Percentiles rank a stretch among this genome's conserved stretches.
Evolutionary conservation across 2,888 invertebrate genomes (phyloP).

Genomic region (Pachycephus smyrnensis): DNA sequence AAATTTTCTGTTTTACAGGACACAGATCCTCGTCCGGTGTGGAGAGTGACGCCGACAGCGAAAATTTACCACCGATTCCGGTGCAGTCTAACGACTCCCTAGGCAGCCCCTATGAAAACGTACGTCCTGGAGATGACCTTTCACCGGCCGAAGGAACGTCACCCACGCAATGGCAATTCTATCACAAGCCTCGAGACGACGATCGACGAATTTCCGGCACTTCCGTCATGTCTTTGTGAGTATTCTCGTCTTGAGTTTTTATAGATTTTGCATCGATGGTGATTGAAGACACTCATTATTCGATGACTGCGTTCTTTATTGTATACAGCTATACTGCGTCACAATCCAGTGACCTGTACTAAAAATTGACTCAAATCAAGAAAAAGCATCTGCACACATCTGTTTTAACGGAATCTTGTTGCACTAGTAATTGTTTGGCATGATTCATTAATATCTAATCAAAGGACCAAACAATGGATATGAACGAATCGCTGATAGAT

Average conservation of each 20-base stretch:
- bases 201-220: slow-evolving; percentile 71
- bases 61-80: slow-evolving; percentile 77
- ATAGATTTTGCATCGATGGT: background rate
- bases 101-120: slow-evolving; percentile 76
- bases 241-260: slow-evolving; percentile 33
- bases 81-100: slow-evolving; percentile 71
- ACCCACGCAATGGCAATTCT: slow-evolving; percentile 71
- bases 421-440: background rate
- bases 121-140: slow-evolving; percentile 70
- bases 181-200: slow-evolving; percentile 70
- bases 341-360: background rate
- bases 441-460: background rate
- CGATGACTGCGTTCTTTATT: background rate
- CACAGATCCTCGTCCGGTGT: slow-evolving; percentile 63
- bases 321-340: background rate
- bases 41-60: slow-evolving; percentile 73
- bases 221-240: slow-evolving; percentile 73
- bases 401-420: background rate
- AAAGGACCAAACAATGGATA: background rate
- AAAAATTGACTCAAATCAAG: too few relatives aligned
- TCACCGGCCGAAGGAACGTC: slow-evolving; percentile 71
- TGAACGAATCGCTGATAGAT: background rate
- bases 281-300: background rate
- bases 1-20: slow-evolving; percentile 42
- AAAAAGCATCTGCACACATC: too few relatives aligned